phyloP scores from a whole-genome alignment of 2,888 invertebrate species.

The Sceliomorpha sp. region DNA sequence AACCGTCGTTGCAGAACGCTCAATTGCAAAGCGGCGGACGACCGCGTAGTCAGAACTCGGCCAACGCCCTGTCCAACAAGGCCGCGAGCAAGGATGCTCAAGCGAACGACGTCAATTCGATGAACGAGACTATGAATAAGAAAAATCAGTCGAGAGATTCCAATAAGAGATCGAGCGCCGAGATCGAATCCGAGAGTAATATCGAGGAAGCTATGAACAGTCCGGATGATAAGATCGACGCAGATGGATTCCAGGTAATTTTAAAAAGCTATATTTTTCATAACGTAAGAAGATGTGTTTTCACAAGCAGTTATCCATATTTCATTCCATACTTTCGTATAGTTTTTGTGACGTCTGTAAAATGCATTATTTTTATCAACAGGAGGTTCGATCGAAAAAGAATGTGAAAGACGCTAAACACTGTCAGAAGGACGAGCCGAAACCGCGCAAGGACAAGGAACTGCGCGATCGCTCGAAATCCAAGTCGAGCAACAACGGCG shows the following conservation, averaged over 20 bases:
- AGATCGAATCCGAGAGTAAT: constrained; percentile 82
- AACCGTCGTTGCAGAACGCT: constrained; percentile 69
- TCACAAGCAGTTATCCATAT: too few relatives aligned
- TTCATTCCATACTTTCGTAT: too few relatives aligned
- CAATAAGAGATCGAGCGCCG: too few relatives aligned
- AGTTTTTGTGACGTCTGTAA: too few relatives aligned
- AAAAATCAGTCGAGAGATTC: constrained; percentile 79
- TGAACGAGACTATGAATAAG: constrained; percentile 82
- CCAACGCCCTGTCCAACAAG: constrained; percentile 63
- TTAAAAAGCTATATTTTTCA: too few relatives aligned
- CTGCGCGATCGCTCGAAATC: constrained; percentile 76
- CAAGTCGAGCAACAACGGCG: constrained; percentile 69
- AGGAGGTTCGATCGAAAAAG: constrained; percentile 92
- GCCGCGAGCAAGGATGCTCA: constrained; percentile 75
- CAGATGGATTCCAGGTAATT: constrained; percentile 90
- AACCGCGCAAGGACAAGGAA: constrained; percentile 72
- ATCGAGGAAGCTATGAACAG: constrained; percentile 78
- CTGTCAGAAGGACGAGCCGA: constrained; percentile 75
- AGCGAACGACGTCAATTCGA: constrained; percentile 82
- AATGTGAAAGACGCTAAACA: constrained; percentile 84
- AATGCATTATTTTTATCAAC: constrained; percentile 65
- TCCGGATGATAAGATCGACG: constrained; percentile 80
- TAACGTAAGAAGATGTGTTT: too few relatives aligned
- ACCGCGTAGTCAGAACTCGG: constrained; percentile 70
- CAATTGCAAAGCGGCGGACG: constrained; percentile 74